phyloP scores from a whole-genome alignment of 2,888 invertebrate species.

The Plebejus melissa region DNA sequence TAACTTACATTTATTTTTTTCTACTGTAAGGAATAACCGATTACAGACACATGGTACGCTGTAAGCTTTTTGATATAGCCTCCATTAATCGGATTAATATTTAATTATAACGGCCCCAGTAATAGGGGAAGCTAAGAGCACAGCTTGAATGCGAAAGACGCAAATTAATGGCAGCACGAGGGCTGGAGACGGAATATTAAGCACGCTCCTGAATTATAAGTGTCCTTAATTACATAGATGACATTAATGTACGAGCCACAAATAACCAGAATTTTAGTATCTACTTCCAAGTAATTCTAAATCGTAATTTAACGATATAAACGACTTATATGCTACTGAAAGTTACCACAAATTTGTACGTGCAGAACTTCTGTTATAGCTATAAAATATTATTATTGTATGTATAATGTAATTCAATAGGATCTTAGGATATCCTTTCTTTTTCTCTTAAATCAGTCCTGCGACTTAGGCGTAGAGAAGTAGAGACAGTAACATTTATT shows the following conservation, averaged over 20 bases:
- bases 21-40: not conserved
- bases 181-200: constrained; percentile 57
- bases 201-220: constrained; percentile 69
- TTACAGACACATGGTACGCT: not conserved
- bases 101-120: constrained; percentile 69
- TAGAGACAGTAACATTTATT: too few species aligned
- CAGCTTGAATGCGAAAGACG: constrained; percentile 63
- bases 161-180: constrained; percentile 71
- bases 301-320: not conserved
- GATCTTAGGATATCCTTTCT: too few species aligned
- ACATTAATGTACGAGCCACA: constrained; percentile 17
- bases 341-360: too few species aligned
- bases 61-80: constrained; percentile 29
- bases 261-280: not conserved
- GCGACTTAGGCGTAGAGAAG: too few species aligned
- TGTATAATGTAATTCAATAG: too few species aligned
- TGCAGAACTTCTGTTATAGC: too few species aligned
- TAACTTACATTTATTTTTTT: not conserved
- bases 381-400: too few species aligned
- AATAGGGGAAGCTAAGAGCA: constrained; percentile 54
- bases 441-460: too few species aligned
- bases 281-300: not conserved
- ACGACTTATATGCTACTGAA: too few species aligned
- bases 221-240: constrained; percentile 64
- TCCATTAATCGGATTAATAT: constrained; percentile 58